Percentiles rank a stretch among this genome's conserved stretches.
These are phyloP conservation scores for Apomyelois bistriatella DNA, from an alignment of 2,888 invertebrate species.

Conservation along the genomic window DNA sequence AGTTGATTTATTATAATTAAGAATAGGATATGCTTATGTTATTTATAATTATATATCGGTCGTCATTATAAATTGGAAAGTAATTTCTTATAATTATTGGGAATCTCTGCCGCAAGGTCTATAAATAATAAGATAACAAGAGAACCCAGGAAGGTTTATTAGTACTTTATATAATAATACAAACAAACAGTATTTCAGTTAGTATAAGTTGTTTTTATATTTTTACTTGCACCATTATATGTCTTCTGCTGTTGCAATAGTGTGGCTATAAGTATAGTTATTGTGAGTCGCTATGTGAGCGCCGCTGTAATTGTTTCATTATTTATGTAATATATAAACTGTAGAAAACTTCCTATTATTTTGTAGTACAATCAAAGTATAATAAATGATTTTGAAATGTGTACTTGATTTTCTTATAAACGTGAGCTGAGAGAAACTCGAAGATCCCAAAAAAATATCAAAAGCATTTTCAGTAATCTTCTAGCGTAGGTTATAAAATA, in stretches of 20 bases:
- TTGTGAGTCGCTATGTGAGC: constrained; percentile 51
- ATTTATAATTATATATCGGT: constrained; percentile 43
- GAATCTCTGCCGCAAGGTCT: background rate
- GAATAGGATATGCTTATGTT: constrained; percentile 26
- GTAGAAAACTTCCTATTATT: constrained; percentile 80
- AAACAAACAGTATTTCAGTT: constrained; percentile 74
- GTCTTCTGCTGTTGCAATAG: constrained; percentile 34
- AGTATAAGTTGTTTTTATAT: constrained; percentile 43
- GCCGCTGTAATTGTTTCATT: constrained; percentile 69
- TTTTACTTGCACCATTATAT: constrained; percentile 22
- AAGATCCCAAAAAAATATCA: too few relatives aligned
- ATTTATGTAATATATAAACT: constrained; percentile 77
- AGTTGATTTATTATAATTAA: constrained; percentile 8
- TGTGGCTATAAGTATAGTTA: constrained; percentile 37
- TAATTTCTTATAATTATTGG: background rate
- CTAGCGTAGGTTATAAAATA: too few relatives aligned
- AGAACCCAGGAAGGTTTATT: background rate
- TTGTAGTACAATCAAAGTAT: constrained; percentile 79
- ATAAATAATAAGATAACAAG: constrained; percentile 36
- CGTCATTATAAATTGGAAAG: background rate
- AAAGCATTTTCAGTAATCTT: too few relatives aligned
- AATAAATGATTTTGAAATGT: constrained; percentile 74
- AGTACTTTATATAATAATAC: constrained; percentile 26
- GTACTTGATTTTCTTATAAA: constrained; percentile 18
- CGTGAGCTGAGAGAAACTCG: too few relatives aligned